Evolutionary conservation across 2,113 vertebrate genomes (phyloP), one percentile per base, ranked within the genome.

Genomic region (Ranitomeya variabilis): DNA sequence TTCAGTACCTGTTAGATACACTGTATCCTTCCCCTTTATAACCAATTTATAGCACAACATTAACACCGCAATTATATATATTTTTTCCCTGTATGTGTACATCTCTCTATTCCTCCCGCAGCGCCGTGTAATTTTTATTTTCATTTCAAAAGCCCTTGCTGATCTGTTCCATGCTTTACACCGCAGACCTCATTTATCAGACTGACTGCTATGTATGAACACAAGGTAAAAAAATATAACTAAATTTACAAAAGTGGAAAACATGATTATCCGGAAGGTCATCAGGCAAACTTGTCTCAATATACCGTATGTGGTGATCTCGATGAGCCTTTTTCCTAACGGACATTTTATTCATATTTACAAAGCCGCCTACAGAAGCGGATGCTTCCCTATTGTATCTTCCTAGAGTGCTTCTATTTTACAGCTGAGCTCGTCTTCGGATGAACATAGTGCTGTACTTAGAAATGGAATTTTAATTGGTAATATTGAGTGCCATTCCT

Each of bases 401-500:
- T 83, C 37, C 60, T 66, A 45, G 51, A 13, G 13, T 31, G 12
- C 69, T 71, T 52, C 66, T 26, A 2, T 71, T 84, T 84, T 84
- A 84, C 62, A 26, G 82, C 21, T 55, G 21, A 26, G 62, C n/a
- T 69, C 8, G 15, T 15, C 52, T 84, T 51, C 4, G 15, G 51
- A 26, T 55, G 31, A 71, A n/a, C 7, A 55, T 67, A 69, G 55
- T 52, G 18, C 62, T 66, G 16, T 23, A 21, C 19, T 52, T 66
- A 45, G 51, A 26, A 71, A 71, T 67, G 37, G 45, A 86, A 54
- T 80, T 74, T 54, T 11, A 26, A 66, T 80, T 78, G 21, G 15
- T 13, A 13, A 52, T 64, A 86, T 67, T 26, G 52, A 78, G 67
- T 66, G 21, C 59, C 76, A 86, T 80, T 31, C 23, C n/a, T 86